Conservation (phyloP, 2,797 vertebrate genomes). For the Neoniphon sammara region DNA sequence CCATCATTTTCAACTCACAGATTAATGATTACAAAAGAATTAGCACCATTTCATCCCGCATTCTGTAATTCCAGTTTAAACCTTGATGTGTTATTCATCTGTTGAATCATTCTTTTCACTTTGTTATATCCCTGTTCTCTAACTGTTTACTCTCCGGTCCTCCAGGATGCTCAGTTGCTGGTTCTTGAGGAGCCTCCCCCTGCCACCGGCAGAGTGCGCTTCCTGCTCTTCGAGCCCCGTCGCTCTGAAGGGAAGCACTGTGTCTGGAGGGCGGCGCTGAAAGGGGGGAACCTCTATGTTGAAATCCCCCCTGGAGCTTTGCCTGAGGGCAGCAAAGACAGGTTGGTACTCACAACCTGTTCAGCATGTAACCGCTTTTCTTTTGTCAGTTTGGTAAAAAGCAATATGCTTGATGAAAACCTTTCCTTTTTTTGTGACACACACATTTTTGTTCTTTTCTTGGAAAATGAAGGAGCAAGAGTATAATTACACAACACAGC, state of each 20-base stretch:
- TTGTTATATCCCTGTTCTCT: background rate
- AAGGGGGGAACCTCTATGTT: constrained; percentile 90
- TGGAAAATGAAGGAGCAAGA: too few relatives aligned
- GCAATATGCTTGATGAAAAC: too few relatives aligned
- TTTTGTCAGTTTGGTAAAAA: background rate
- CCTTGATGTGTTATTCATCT: background rate
- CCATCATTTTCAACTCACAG: too few relatives aligned
- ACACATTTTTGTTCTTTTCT: too few relatives aligned
- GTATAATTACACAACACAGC: too few relatives aligned
- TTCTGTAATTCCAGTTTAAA: background rate
- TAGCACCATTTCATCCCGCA: accelerated
- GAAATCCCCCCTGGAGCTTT: constrained; percentile 93
- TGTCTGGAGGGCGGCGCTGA: constrained; percentile 92
- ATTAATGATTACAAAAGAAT: too few relatives aligned
- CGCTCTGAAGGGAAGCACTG: constrained; percentile 89
- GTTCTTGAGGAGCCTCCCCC: constrained; percentile 92
- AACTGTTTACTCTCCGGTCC: background rate
- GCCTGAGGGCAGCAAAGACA: constrained; percentile 97
- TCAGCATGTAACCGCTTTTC: background rate
- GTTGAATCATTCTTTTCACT: background rate
- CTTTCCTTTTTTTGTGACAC: too few relatives aligned
- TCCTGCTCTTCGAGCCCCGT: constrained; percentile 92
- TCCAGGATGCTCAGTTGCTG: constrained; percentile 94
- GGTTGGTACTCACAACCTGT: constrained; percentile 76
- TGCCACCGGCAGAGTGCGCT: constrained; percentile 86